Percentiles rank a stretch among this genome's conserved stretches.
Conservation (phyloP, 2,113 vertebrate genomes). For the Shinisaurus crocodilurus region DNA sequence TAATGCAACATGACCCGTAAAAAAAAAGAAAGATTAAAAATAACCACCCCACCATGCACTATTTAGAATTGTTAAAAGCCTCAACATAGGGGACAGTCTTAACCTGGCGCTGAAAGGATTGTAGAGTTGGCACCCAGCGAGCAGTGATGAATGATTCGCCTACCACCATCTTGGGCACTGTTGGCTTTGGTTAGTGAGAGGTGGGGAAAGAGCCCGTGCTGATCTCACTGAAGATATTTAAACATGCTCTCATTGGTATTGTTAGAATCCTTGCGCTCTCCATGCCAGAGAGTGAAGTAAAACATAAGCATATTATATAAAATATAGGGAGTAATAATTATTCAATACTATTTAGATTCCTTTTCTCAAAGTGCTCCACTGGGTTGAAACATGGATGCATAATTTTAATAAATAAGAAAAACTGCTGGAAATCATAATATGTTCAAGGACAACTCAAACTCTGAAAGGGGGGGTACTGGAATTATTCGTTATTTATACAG, state of each 20-base stretch:
- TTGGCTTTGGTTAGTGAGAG: background rate
- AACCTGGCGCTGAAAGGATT: too few species aligned
- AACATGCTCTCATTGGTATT: too few species aligned
- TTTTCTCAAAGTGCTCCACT: background rate
- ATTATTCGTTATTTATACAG: background rate
- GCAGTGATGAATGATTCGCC: background rate
- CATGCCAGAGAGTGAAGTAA: background rate
- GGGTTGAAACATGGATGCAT: background rate
- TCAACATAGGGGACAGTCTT: too few species aligned
- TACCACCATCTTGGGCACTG: too few species aligned
- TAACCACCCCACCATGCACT: too few species aligned
- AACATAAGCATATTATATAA: background rate
- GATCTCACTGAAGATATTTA: background rate
- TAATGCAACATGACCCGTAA: too few species aligned
- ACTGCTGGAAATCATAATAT: slow-evolving; percentile 1
- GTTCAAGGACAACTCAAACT: background rate
- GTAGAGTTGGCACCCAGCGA: too few species aligned
- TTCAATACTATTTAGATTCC: background rate
- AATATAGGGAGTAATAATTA: background rate
- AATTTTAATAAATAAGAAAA: slow-evolving; percentile 1
- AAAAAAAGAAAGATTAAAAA: too few species aligned
- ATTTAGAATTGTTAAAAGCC: too few species aligned
- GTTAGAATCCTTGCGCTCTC: background rate
- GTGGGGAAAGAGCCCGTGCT: too few species aligned
- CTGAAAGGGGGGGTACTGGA: background rate